A percentile compares a stretch with the other conserved stretches of the same genome.
phyloP scores from a whole-genome alignment of 2,113 vertebrate genomes.

The Promerops cafer region DNA sequence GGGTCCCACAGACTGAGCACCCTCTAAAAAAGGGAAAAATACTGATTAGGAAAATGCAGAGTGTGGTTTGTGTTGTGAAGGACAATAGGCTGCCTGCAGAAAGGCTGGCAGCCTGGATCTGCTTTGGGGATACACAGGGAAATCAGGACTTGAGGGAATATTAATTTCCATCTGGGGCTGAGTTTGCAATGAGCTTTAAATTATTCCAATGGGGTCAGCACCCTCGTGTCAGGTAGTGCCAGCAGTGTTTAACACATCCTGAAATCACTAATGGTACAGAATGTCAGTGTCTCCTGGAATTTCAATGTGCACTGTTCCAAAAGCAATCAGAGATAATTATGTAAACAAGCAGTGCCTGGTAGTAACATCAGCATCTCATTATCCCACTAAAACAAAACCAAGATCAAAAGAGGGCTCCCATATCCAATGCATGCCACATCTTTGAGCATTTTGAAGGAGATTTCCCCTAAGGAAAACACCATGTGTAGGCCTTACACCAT shows the following conservation, averaged over 20 bases:
- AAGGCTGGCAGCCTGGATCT: not conserved
- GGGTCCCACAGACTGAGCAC: not conserved
- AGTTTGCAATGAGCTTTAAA: not conserved
- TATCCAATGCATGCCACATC: not conserved
- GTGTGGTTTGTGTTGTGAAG: not conserved
- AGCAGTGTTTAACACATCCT: not conserved
- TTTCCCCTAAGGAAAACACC: not conserved
- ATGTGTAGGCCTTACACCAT: not conserved
- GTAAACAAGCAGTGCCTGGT: constrained; percentile 28
- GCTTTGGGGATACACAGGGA: not conserved
- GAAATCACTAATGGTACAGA: not conserved
- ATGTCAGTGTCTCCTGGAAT: not conserved
- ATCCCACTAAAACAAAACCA: constrained; percentile 10
- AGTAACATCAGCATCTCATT: constrained; percentile 40
- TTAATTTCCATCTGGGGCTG: not conserved
- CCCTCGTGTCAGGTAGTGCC: not conserved
- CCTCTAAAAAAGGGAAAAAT: not conserved
- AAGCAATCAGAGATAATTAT: constrained; percentile 49
- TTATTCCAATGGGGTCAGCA: not conserved
- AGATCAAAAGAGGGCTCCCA: constrained; percentile 26
- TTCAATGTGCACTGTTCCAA: not conserved
- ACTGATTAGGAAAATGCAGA: not conserved
- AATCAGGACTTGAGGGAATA: not conserved
- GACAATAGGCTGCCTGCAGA: not conserved
- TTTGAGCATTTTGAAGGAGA: constrained; percentile 11